These are phyloP conservation scores for Bovichtus variegatus DNA, from an alignment of 2,797 vertebrate genomes.

Conservation along the genomic window DNA sequence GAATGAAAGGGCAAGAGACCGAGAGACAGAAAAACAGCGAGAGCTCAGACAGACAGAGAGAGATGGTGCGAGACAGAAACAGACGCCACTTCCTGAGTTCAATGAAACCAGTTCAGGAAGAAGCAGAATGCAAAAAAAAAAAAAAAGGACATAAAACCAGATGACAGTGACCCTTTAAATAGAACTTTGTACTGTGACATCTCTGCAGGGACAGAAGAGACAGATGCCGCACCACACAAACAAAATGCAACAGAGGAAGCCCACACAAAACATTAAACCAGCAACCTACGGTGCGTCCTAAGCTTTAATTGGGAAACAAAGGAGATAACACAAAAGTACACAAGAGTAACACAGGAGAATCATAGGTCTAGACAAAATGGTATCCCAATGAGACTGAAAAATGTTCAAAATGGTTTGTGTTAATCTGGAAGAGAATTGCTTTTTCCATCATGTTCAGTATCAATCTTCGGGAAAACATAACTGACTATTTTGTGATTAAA, in stretches of 20 bases:
- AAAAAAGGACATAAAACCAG: slow-evolving; percentile 58
- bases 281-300: slow-evolving; percentile 71
- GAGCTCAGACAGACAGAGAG: slow-evolving; percentile 41
- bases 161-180: slow-evolving; percentile 61
- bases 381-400: slow-evolving; percentile 28
- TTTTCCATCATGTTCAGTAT: slow-evolving; percentile 38
- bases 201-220: slow-evolving; percentile 57
- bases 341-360: slow-evolving; percentile 62
- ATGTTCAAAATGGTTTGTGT: slow-evolving; percentile 32
- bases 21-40: slow-evolving; percentile 44
- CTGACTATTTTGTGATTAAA: slow-evolving; percentile 62
- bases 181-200: slow-evolving; percentile 48
- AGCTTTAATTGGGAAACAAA: slow-evolving; percentile 79
- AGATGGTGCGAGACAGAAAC: slow-evolving; percentile 39
- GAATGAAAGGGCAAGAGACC: slow-evolving; percentile 48
- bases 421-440: slow-evolving; percentile 30
- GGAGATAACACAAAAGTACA: slow-evolving; percentile 71
- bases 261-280: slow-evolving; percentile 80
- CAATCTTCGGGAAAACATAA: slow-evolving; percentile 48
- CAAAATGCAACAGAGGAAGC: slow-evolving; percentile 74
- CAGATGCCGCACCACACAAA: slow-evolving; percentile 53
- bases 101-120: slow-evolving; percentile 53
- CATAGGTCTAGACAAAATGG: slow-evolving; percentile 41
- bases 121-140: slow-evolving; percentile 57
- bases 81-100: slow-evolving; percentile 60